Evolutionary conservation across 2,113 vertebrate species (phyloP).

Genomic region (Coreoperca whiteheadi): DNA sequence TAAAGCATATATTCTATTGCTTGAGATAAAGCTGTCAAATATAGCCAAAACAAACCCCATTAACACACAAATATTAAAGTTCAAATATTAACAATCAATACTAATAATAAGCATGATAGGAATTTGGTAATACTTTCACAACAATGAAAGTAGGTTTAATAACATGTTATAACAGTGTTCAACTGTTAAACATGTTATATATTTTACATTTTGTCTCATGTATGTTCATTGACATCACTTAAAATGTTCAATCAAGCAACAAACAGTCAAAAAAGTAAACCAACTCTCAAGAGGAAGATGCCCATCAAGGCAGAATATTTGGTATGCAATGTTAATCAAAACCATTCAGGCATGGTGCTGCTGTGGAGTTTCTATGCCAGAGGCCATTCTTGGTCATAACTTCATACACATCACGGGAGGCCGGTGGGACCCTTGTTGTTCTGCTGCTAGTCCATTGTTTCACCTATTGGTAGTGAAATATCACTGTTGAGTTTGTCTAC

Average conservation of each 20-base stretch:
- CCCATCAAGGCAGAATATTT: background rate
- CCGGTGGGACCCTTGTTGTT: accelerated
- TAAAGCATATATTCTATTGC: background rate
- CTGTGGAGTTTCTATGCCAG: accelerated
- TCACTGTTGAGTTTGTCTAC: background rate
- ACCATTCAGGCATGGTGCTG: accelerated
- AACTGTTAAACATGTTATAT: background rate
- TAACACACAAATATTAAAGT: background rate
- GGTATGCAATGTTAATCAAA: background rate
- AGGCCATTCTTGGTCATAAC: constrained; percentile 46
- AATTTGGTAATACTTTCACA: background rate
- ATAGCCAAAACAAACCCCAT: background rate
- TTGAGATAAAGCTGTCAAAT: background rate
- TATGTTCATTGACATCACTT: background rate
- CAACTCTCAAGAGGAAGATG: background rate
- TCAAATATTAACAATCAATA: background rate
- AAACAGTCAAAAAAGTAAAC: background rate
- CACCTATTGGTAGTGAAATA: constrained; percentile 45
- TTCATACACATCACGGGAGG: constrained; percentile 69
- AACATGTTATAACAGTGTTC: background rate
- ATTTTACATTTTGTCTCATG: background rate
- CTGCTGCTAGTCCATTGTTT: background rate
- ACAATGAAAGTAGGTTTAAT: background rate
- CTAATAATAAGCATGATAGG: background rate
- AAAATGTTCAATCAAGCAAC: background rate